Conservation (phyloP, 2,113 vertebrate species). For the Leucosticte australis region DNA sequence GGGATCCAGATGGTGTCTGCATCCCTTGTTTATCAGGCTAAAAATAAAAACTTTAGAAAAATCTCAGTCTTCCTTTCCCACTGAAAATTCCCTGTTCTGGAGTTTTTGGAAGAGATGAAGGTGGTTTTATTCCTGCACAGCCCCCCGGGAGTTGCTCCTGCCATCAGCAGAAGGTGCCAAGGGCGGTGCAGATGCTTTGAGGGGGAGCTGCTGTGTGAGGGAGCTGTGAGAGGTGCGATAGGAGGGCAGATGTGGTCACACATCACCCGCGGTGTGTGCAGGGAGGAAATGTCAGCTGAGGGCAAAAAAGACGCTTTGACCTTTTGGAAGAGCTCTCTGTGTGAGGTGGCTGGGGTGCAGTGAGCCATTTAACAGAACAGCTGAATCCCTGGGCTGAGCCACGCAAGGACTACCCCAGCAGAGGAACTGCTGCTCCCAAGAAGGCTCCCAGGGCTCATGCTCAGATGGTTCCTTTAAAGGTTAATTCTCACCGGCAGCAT, state of each 20-base stretch:
- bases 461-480: background rate
- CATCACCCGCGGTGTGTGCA: background rate
- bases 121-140: background rate
- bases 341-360: background rate
- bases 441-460: background rate
- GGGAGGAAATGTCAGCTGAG: background rate
- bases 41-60: background rate
- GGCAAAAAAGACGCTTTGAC: background rate
- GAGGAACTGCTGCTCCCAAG: background rate
- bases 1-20: background rate
- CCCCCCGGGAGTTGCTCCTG: background rate
- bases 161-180: accelerated
- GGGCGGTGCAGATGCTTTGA: background rate
- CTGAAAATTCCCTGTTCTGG: background rate
- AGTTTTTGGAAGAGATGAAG: background rate
- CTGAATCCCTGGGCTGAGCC: background rate
- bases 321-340: background rate
- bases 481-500: constrained; percentile 6
- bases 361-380: background rate
- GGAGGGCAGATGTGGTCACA: background rate
- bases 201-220: background rate
- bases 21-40: background rate
- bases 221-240: background rate
- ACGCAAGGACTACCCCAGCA: background rate
- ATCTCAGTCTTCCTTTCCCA: background rate